Base-by-base conservation (phyloP, 2,888 invertebrate genomes). In the Crioceris asparagi region DNA sequence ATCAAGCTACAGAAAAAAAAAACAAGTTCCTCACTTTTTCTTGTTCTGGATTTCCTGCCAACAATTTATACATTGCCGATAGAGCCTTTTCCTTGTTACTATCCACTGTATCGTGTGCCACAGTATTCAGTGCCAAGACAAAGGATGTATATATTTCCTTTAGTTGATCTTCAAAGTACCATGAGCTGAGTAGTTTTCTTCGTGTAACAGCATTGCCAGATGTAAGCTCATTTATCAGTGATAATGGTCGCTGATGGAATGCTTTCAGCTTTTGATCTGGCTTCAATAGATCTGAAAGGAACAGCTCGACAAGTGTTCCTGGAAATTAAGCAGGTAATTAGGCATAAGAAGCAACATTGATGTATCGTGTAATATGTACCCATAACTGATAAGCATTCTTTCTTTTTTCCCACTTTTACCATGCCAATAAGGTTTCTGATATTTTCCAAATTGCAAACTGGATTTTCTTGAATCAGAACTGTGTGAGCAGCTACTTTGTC, bases 161-260 rank as follows among this genome's bases (percentile, higher is more conserved):
- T 2, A 97, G 62, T 53, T 86, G 81, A 55, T 84, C 83, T 60
- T 97, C 97, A 63, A 82, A 96, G 54, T 81, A 77, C 93, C 94
- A 97, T 37, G 76, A 63, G 7, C 80, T 74, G 11, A 85, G 69
- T 43, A 81, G 66, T 47, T 75, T 77, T 36, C 77, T 70, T 32
- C 75, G 66, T 1, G 74, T 70, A 17, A 77, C 72, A 48, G 78
- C 79, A 48, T 79, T 80, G 1, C 76, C 72, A 0, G 77, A 72
- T 0, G 76, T 65, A 56, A 77, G 65, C 32, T 72, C 69, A 10
- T 71, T 70, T 1, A 83, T 43, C 17, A 67, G 58, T 0, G 69
- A 66, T 1, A 82, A 57, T 0, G 81, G 71, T 45, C 79, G 76
- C 45, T 77, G 71, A 6, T 75, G 71, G 49, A 87, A 83, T 1